These are phyloP conservation scores for Clupea harengus DNA, from an alignment of 2,113 vertebrate species.

Conservation along the genomic window DNA sequence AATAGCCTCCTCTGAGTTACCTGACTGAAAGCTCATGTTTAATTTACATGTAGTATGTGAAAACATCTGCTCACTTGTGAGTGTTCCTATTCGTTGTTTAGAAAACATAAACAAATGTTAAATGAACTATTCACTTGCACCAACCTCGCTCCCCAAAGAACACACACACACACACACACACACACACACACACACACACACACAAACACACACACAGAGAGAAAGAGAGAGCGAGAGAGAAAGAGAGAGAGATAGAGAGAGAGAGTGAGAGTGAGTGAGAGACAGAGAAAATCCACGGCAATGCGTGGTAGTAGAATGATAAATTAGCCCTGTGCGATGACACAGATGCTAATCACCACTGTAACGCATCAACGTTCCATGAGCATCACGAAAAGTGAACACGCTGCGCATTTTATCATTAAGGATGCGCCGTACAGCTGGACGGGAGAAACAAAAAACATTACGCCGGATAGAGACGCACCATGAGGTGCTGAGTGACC, in stretches of 20 bases:
- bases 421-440: background rate
- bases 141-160: background rate
- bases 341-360: background rate
- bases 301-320: background rate
- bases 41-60: background rate
- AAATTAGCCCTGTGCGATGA: background rate
- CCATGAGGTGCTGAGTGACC: conserved; percentile 5
- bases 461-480: background rate
- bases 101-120: background rate
- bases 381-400: background rate
- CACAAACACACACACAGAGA: no score
- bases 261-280: no score
- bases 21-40: background rate
- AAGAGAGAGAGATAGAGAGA: no score
- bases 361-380: background rate
- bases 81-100: background rate
- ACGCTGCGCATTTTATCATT: background rate
- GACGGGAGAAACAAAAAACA: background rate
- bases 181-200: no score
- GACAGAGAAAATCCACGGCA: no score
- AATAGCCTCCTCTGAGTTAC: background rate
- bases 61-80: background rate
- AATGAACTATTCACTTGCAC: background rate
- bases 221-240: no score
- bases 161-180: no score